Percentiles rank a stretch among this genome's conserved stretches.
Evolutionary conservation across 2,888 invertebrate genomes (phyloP).

Genomic region (Endomychus coccineus): DNA sequence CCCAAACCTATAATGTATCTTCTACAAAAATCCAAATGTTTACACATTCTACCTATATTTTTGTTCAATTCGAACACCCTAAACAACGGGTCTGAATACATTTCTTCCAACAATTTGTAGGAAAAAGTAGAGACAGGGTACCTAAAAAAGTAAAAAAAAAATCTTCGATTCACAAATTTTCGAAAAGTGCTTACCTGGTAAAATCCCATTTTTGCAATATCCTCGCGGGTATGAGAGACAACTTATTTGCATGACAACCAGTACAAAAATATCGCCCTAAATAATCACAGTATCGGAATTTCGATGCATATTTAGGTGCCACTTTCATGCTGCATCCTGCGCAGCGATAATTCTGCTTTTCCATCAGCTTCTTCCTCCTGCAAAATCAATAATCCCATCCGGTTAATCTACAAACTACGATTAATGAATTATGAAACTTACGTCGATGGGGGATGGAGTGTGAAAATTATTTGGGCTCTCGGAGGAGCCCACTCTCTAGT

Average conservation of each 20-base stretch:
- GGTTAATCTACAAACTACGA: neutral
- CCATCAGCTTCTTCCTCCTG: constrained; percentile 58
- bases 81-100: constrained; percentile 71
- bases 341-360: constrained; percentile 69
- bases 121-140: constrained; percentile 80
- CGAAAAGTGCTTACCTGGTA: constrained; percentile 42
- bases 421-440: constrained; percentile 40
- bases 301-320: constrained; percentile 60
- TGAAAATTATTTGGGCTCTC: constrained; percentile 74
- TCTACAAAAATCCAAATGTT: constrained; percentile 53
- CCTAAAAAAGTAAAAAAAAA: constrained; percentile 41
- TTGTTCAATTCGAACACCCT: constrained; percentile 65
- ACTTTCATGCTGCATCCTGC: constrained; percentile 81
- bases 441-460: constrained; percentile 61
- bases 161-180: neutral
- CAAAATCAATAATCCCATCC: constrained; percentile 20
- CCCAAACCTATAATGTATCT: constrained; percentile 58
- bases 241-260: constrained; percentile 74
- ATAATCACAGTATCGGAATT: constrained; percentile 77
- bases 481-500: constrained; percentile 81
- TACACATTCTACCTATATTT: constrained; percentile 56
- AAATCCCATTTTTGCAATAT: constrained; percentile 61
- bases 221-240: constrained; percentile 62
- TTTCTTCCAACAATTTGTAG: constrained; percentile 65
- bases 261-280: constrained; percentile 80